Conservation (phyloP, 2,888 invertebrate species). For the Tromatobia lineatoria region DNA sequence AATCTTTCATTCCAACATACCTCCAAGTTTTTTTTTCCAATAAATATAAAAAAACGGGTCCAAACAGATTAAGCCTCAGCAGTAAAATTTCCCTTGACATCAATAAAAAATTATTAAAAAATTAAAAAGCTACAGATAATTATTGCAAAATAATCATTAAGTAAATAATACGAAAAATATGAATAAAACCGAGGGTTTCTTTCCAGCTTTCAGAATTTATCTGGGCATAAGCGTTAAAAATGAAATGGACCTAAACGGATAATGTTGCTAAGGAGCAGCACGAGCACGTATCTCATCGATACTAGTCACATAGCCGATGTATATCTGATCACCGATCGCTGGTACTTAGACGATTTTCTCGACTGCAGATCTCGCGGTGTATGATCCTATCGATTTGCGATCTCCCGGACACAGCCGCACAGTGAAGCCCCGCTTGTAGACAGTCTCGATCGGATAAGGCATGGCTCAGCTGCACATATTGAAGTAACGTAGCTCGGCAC, state of each 20-base stretch:
- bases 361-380: slow-evolving; percentile 32
- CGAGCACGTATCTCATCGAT: background rate
- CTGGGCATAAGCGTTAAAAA: background rate
- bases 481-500: slow-evolving; percentile 65
- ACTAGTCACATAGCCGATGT: background rate
- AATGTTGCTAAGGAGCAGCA: background rate
- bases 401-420: slow-evolving; percentile 26
- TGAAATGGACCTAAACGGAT: background rate
- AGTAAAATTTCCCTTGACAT: too few relatives aligned
- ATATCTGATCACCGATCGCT: slow-evolving; percentile 30
- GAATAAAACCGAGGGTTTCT: too few relatives aligned
- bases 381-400: slow-evolving; percentile 55
- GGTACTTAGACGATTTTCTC: slow-evolving; percentile 51
- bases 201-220: too few relatives aligned
- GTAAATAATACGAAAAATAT: too few relatives aligned
- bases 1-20: too few relatives aligned
- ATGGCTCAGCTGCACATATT: slow-evolving; percentile 64
- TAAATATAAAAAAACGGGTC: too few relatives aligned
- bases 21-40: too few relatives aligned
- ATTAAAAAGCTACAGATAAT: too few relatives aligned
- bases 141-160: too few relatives aligned
- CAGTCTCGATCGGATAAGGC: slow-evolving; percentile 68
- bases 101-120: too few relatives aligned
- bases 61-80: too few relatives aligned
- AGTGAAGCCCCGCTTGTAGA: background rate